Base-by-base conservation (phyloP, 2,888 invertebrate genomes). In the Catocala sponsa region DNA sequence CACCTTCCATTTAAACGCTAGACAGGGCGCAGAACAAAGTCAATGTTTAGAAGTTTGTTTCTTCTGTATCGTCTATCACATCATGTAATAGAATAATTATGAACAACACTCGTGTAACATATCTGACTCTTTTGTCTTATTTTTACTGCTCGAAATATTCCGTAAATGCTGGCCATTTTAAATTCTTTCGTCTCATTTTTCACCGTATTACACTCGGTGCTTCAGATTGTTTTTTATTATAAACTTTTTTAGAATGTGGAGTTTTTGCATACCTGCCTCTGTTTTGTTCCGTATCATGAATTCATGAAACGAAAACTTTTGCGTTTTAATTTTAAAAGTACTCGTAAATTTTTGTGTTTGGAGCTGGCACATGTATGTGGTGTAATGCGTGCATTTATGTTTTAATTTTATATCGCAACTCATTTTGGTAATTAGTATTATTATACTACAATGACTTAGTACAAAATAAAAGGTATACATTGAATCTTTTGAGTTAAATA, bases 261-360 rank as follows among this genome's bases (percentile, higher is more conserved):
- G 78, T 84, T 86, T 89, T 89, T 85, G 81, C 84, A 85, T 85
- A 80, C 82, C 84, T 84, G 79, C 80, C 83, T 81, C 80, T 81
- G 82, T 86, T 86, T 85, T 87, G 85, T 86, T 87, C 83, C 82
- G 81, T 85, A 86, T 88, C 84, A 85, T 89, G 87, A 89, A 88
- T 90, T 86, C 80, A 79, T 84, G 80, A 84, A 87, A 84, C 72
- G 77, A 83, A 85, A 82, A 80, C 74, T 72, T 85, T 85, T 79
- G 73, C 63, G 63, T 79, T 82, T 85, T 83, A 77, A 84, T 83
- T 79, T 82, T 81, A 84, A 79, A 84, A 82, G 79, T 80, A 80
- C 78, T 75, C 79, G 71, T 79, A 71, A 76, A 65, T 80, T 77
- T 75, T 80, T 76, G 48, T 63, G 76, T 50, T 75, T 63, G 41